Evolutionary conservation across 2,797 vertebrate species (phyloP).

Genomic region (Coilia nasus): DNA sequence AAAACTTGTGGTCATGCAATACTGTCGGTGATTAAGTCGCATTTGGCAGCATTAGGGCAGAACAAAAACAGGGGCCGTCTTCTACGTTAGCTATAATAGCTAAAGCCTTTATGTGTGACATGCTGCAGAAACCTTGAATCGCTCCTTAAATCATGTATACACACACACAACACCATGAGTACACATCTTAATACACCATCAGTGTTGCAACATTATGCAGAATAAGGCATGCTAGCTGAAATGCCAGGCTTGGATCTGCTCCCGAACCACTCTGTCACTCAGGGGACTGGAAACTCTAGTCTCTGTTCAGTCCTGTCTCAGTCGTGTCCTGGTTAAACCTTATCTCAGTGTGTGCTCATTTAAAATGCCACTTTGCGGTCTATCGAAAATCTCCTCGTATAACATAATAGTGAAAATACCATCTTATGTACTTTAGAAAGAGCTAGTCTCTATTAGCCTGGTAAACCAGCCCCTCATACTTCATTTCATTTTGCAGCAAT

Average conservation of each 20-base stretch:
- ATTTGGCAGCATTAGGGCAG: neutral
- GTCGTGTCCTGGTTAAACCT: neutral
- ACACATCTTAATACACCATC: neutral
- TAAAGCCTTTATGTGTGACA: neutral
- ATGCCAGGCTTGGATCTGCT: neutral
- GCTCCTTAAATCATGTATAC: neutral
- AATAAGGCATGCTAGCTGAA: neutral
- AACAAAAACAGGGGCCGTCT: neutral
- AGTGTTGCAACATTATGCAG: neutral
- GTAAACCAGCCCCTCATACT: no score
- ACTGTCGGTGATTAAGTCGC: neutral
- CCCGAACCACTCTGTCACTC: neutral
- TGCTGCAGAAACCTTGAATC: neutral
- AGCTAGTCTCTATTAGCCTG: no score
- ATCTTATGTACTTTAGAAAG: no score
- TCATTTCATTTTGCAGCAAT: no score
- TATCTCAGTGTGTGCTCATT: neutral
- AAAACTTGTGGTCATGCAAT: slow-evolving; percentile 7
- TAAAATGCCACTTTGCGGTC: neutral
- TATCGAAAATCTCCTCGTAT: neutral
- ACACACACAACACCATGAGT: neutral
- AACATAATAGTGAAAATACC: no score
- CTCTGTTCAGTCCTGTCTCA: neutral
- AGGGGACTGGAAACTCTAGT: neutral
- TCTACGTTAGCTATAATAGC: neutral